Base-by-base conservation (phyloP, 2,888 invertebrate species). In the Rotaria magnacalcarata region DNA sequence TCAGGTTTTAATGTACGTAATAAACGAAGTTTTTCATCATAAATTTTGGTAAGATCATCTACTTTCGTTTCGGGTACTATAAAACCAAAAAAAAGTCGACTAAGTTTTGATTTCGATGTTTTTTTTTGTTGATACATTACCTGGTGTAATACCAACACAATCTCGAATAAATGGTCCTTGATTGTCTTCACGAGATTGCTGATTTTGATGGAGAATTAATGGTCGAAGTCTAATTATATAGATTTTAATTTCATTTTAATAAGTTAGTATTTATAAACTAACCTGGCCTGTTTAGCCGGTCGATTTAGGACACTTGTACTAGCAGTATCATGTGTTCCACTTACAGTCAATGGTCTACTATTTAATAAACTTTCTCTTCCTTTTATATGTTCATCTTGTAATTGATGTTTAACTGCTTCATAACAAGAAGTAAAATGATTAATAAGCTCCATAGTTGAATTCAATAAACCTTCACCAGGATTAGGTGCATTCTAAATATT, bases 1-100 rank as follows among this genome's bases (percentile, higher is more conserved):
- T 60, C 60, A 14, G 60, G 60, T 60, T 27, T n/a, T 60, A 60
- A 60, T 60, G 27, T 60, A n/a, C n/a, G n/a, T 60, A 60, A 60
- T 27, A 60, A 27, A n/a, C n/a, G 27, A 60, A 60, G 60, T 60
- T 60, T 60, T 27, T 60, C 27, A 14, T 14, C 5, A 27, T 60
- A 60, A 27, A 60, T 27, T 60, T 60, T n/a, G 14, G 10, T 4
- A 4, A 60, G 27, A 60, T 60, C 27, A 60, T n/a, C 11, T 14
- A 2, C 60, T n/a, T 60, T 60, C 27, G 14, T 60, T 27, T 11
- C n/a, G 7, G 14, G 11, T 60, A 11, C 60, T 60, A 27, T n/a
- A 14, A 10, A 27, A 60, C 11, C 14, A 14, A 47, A 27, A 27
- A 60, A 60, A 5, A 8, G 8, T n/a, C 14, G n/a, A 10, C n/a